phyloP scores from a whole-genome alignment of 2,797 vertebrate genomes.

The Xenentodon cancila region DNA sequence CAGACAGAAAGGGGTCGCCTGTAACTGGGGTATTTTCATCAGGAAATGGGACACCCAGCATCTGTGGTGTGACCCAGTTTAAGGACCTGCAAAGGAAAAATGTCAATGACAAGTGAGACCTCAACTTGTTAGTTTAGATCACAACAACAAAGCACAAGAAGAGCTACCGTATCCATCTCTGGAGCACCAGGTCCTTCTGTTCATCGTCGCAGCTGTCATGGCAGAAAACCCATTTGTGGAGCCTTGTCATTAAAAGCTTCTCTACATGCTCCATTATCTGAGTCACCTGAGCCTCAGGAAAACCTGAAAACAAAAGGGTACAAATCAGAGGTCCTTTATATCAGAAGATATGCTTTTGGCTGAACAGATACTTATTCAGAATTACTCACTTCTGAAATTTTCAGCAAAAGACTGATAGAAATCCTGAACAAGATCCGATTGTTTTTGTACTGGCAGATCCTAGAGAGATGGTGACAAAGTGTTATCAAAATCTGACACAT shows the following conservation, averaged over 20 bases:
- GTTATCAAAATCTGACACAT: slow-evolving; percentile 2
- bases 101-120: background rate
- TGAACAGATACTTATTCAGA: slow-evolving; percentile 62
- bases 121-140: background rate
- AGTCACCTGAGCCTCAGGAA: slow-evolving; percentile 74
- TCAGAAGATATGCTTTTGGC: background rate
- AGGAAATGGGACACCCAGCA: slow-evolving; percentile 82
- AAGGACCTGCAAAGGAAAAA: slow-evolving; percentile 75
- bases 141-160: background rate
- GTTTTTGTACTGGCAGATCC: slow-evolving; percentile 80
- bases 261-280: slow-evolving; percentile 85
- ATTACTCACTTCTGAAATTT: slow-evolving; percentile 77
- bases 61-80: slow-evolving; percentile 84
- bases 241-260: slow-evolving; percentile 85
- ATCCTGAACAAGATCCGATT: slow-evolving; percentile 84
- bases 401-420: slow-evolving; percentile 83
- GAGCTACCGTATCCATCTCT: slow-evolving; percentile 81
- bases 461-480: slow-evolving; percentile 41
- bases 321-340: background rate
- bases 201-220: slow-evolving; percentile 85
- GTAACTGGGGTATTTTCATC: slow-evolving; percentile 63
- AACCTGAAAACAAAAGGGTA: slow-evolving; percentile 57
- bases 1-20: slow-evolving; percentile 80
- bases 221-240: slow-evolving; percentile 86
- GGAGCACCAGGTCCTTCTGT: slow-evolving; percentile 82